Base-by-base conservation (phyloP, 2,113 vertebrate genomes). In the Ochotona curzoniae region DNA sequence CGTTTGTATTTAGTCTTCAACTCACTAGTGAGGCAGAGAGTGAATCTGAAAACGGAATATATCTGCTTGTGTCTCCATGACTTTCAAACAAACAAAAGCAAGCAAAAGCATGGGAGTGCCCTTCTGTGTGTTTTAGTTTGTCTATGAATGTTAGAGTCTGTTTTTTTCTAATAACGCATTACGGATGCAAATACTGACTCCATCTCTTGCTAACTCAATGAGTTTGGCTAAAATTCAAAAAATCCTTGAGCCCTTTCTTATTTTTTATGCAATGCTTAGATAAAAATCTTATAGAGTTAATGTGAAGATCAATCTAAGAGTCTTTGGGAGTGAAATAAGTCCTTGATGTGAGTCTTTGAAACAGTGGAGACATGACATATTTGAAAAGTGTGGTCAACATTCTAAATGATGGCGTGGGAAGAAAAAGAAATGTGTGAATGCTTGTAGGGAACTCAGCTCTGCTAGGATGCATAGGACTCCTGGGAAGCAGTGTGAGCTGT, bases 231-330 rank as follows among this genome's bases (percentile, higher is more conserved):
- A 92, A 49, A 74, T 73, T 89, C 17, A 6, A 60, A 78, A 89
- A 83, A 20, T 89, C 35, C 10, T 28, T 73, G 21, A 87, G 7
- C 12, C 26, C 78, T 10, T 79, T 81, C 25, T 75, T 38, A 2
- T 66, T 75, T 25, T 84, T 75, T 57, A 18, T 73, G 54, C 69
- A 87, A 63, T 79, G 26, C 47, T 63, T 94, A 93, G 30, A 69
- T 66, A 38, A 79, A 44, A 90, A 28, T 18, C 20, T 80, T 21
- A 38, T 69, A 64, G 51, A 84, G 49, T 1, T 51, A 4, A 81
- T 51, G 3, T 89, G 69, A 75, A 91, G 69, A 71, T 89, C 89
- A 89, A 78, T 94, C 20, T 81, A 54, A 81, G 11, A 75, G 30
- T 89, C n/a, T 82, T 66, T 11, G 51, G 28, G 35, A 54, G 38